Conservation (phyloP, 2,113 vertebrate species). For the Hippolais icterina region DNA sequence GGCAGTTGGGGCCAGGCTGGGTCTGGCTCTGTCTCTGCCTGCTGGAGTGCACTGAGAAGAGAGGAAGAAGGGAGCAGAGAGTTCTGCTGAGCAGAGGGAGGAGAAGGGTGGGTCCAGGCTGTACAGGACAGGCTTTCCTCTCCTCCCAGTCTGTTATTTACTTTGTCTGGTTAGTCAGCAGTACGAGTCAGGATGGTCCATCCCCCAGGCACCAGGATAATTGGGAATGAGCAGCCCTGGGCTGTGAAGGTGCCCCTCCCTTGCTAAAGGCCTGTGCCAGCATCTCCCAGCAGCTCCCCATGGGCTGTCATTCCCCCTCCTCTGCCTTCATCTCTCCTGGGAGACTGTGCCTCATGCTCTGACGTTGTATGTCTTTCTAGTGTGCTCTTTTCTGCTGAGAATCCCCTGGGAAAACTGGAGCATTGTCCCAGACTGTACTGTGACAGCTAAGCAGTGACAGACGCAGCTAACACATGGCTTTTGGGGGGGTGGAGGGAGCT, state of each 20-base stretch:
- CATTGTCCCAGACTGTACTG: conserved; percentile 22
- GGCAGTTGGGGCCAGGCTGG: not conserved
- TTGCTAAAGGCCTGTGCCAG: not conserved
- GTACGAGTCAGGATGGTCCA: not conserved
- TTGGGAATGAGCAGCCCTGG: not conserved
- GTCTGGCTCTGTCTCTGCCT: not conserved
- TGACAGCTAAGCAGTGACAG: conserved; percentile 36
- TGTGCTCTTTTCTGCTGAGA: not conserved
- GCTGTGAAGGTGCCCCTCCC: not conserved
- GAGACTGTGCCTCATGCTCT: not conserved
- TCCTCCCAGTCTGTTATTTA: not conserved
- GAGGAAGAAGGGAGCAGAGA: not conserved
- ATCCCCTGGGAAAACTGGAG: not conserved
- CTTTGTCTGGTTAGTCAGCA: not conserved
- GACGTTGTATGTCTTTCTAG: not conserved
- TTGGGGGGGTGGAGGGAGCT: not conserved
- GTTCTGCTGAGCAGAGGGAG: not conserved
- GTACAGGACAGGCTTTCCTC: not conserved
- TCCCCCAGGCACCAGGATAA: not conserved
- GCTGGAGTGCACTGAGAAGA: not conserved
- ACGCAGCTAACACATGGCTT: conserved; percentile 8
- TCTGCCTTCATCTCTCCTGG: not conserved
- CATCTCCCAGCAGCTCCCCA: not conserved
- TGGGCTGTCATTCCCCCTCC: not conserved
- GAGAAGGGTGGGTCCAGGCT: not conserved